Evolutionary conservation across 1,140 invertebrate species (phyloP).

Genomic region (Oncopodura yosiiana): DNA sequence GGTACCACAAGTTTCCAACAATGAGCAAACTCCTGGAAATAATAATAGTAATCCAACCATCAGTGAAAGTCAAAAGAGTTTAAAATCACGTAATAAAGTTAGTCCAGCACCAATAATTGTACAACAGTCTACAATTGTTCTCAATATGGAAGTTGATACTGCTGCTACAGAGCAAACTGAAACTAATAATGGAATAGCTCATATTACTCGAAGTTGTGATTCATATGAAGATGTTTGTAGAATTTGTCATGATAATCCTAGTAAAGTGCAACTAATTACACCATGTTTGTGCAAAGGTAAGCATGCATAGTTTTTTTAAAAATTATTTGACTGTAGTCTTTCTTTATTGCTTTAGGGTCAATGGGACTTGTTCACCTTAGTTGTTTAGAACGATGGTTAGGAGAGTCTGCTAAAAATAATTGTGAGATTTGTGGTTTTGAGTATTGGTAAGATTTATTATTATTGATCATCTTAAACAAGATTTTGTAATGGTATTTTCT

Average conservation of each 20-base stretch:
- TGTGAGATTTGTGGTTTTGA: slow-evolving; percentile 52
- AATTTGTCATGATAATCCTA: slow-evolving; percentile 34
- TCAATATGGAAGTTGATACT: neutral
- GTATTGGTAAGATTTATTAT: too few species aligned
- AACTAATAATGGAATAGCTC: neutral
- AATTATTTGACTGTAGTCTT: neutral
- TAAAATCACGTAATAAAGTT: too few species aligned
- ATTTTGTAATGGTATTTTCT: too few species aligned
- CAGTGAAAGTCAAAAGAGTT: too few species aligned
- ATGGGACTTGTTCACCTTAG: slow-evolving; percentile 54
- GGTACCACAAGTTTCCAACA: too few species aligned
- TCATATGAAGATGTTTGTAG: slow-evolving; percentile 23
- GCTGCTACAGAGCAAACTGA: neutral
- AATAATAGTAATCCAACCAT: too few species aligned
- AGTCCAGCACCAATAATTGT: neutral
- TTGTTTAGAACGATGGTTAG: slow-evolving; percentile 59
- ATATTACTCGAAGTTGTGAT: too few species aligned
- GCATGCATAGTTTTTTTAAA: neutral
- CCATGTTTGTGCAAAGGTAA: slow-evolving; percentile 34
- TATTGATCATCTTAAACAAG: too few species aligned
- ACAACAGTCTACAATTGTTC: too few species aligned
- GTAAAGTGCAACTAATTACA: slow-evolving; percentile 20
- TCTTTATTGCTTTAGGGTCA: slow-evolving; percentile 43
- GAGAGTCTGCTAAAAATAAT: slow-evolving; percentile 49
- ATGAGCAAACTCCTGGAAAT: too few species aligned